Percentiles rank a stretch among this genome's conserved stretches.
Evolutionary conservation across 2,888 invertebrate genomes (phyloP).

Genomic region (Balanococcus diminutus): DNA sequence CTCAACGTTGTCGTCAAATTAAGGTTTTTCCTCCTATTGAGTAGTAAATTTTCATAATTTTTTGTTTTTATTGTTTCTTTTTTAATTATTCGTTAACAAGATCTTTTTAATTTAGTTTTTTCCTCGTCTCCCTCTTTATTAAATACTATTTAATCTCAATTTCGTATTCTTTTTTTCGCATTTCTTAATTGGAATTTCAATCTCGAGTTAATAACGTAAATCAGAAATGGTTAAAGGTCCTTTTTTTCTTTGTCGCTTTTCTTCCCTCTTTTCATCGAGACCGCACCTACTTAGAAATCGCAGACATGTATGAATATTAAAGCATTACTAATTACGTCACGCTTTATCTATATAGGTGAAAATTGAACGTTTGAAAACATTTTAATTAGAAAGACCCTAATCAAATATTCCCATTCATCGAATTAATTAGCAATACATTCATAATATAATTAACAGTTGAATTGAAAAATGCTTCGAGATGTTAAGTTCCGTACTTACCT

Average conservation of each 20-base stretch:
- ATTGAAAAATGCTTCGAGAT: not conserved
- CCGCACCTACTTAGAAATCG: not conserved
- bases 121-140: not conserved
- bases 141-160: slow-evolving; percentile 19
- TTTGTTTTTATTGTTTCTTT: not conserved
- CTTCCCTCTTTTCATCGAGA: not conserved
- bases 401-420: not conserved
- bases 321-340: not conserved
- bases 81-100: slow-evolving; percentile 3
- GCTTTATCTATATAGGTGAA: not conserved
- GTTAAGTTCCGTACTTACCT: not conserved
- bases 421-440: slow-evolving; percentile 14
- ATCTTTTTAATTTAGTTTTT: not conserved
- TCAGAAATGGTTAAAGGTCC: not conserved
- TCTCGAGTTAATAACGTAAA: slow-evolving; percentile 13
- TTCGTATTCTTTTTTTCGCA: slow-evolving; percentile 14
- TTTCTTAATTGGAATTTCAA: slow-evolving; percentile 17
- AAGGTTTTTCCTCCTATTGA: not conserved
- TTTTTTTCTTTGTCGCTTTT: not conserved
- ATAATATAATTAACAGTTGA: not conserved
- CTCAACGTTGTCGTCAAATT: slow-evolving; percentile 1
- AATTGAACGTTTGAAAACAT: not conserved
- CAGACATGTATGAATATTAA: slow-evolving; percentile 2
- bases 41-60: not conserved
- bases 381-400: slow-evolving; percentile 9